Evolutionary conservation across 2,888 invertebrate species (phyloP), one percentile per base, ranked within the genome.

Genomic region (Chrysina gloriosa): DNA sequence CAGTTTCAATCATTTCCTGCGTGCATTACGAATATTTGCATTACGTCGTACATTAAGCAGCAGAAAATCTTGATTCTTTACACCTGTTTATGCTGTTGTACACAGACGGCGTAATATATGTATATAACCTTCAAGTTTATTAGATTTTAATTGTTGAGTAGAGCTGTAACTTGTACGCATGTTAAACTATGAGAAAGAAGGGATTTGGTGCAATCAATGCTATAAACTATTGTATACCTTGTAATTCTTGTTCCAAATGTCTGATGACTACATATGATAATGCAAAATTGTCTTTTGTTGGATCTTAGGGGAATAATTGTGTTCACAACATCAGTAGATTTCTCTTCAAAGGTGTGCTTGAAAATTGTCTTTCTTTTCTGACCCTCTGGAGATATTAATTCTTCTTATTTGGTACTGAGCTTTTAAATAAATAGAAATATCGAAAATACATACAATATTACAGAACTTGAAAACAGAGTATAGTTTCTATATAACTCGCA

Each of bases 21-120:
- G 39, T 52, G 39, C 45, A 70, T 64, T 67, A 58, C 67, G 68
- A 67, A 52, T 56, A 72, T 72, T 72, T 70, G 67, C 72, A 72
- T 74, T 74, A 72, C 72, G 71, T 70, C 73, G 69, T 70, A 72
- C 71, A 74, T 74, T 71, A 72, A 72, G 69, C 65, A 70, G 71
- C 68, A 67, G 68, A 69, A 72, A 71, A 70, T 72, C 69, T 66
- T 69, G 65, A 72, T 70, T 72, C 65, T 69, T 56, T 52, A 58
- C 69, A 69, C 64, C 63, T 64, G 50, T 56, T 31, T 52, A n/a
- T 27, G 36, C 21, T 63, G 27, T n/a, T 48, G 52, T 58, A 42
- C 42, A 36, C 39, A 36, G 11, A 21, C 6, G 1, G n/a, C 52
- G n/a, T 29, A 52, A 68, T 68, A 69, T 56, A 65, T 61, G 70